Base-by-base conservation (phyloP, 64 coral and sea anemone species). In the Astreopora myriophthalma region DNA sequence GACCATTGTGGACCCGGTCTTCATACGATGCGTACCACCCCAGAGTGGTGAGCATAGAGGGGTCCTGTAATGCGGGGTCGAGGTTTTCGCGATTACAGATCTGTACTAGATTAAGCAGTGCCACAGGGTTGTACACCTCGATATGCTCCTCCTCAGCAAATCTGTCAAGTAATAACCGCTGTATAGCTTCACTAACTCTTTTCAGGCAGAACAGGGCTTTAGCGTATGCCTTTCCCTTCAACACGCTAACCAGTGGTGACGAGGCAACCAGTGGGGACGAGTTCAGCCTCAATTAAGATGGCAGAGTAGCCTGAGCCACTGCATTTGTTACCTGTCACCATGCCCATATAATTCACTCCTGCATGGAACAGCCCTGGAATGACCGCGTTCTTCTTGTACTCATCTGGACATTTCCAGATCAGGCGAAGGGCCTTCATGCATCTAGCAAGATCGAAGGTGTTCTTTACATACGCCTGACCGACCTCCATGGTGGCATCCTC, bases 401-500 rank as follows among this genome's bases (percentile, higher is more conserved):
- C 33, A n/a, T 86, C 84, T 86, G 84, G 65, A 35, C 44, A 86
- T 55, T 73, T 87, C 84, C 84, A 87, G 7, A 87, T 87, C 30
- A 87, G 84, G 29, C 65, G 84, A 71, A 87, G 84, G 62, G 64
- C 84, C 33, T 87, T 87, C 40, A 87, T 87, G 22, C 84, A 70
- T 9, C 84, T 66, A 48, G 72, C 48, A 49, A 93, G 82, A 51
- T 93, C 72, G 35, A 93, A 86, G 16, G 81, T 86, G 62, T 64
- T 93, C 8, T 78, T 32, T 17, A 87, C 91, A 77, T 78, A 93
- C 61, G 34, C 34, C 38, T 79, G 91, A 49, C 57, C 91, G 4
- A 79, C 81, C 48, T 93, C 91, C 3, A 17, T n/a, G 37, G 90
- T 93, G 22, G 82, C 91, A n/a, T 86, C 91, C 7, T 77, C 71